A percentile compares a stretch with the other conserved stretches of the same genome.
phyloP scores from a whole-genome alignment of 1,140 invertebrate genomes.

The Lepidostoma basale region DNA sequence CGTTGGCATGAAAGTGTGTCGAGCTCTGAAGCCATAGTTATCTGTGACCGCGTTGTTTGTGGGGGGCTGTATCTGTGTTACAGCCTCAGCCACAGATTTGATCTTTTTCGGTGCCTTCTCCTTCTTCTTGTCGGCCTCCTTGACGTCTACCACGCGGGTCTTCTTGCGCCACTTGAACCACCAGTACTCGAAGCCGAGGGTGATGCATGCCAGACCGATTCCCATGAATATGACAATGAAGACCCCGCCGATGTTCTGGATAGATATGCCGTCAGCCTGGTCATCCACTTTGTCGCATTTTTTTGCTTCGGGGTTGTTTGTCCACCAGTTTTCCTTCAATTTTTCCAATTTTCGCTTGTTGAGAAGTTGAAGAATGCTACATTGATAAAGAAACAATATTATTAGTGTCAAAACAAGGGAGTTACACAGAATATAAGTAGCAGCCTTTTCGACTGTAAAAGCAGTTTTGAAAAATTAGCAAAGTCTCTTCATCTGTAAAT shows the following conservation, averaged over 20 bases:
- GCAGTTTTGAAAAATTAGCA: no score
- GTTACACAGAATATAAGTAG: no score
- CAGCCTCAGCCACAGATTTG: conserved; percentile 28
- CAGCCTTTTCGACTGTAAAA: no score
- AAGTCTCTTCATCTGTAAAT: no score
- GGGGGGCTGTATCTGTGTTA: not conserved
- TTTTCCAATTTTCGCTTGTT: conserved; percentile 92
- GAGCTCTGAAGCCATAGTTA: conserved; percentile 41
- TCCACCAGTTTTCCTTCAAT: conserved; percentile 96
- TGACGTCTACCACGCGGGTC: conserved; percentile 64
- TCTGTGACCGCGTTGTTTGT: conserved; percentile 4
- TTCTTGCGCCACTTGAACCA: conserved; percentile 82
- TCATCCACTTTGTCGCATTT: conserved; percentile 88
- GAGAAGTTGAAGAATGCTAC: conserved; percentile 87
- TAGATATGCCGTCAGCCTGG: conserved; percentile 94
- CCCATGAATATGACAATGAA: conserved; percentile 96
- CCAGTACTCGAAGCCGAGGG: conserved; percentile 93
- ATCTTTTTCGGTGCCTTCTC: conserved; percentile 26
- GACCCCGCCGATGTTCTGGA: conserved; percentile 96
- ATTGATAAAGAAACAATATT: conserved; percentile 25
- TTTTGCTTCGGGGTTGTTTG: conserved; percentile 76
- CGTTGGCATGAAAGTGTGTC: conserved; percentile 35
- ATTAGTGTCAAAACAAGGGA: no score
- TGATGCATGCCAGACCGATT: conserved; percentile 88
- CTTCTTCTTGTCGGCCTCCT: conserved; percentile 50